Base-by-base conservation (phyloP, 2,113 vertebrate genomes). In the Lepidothrix coronata region DNA sequence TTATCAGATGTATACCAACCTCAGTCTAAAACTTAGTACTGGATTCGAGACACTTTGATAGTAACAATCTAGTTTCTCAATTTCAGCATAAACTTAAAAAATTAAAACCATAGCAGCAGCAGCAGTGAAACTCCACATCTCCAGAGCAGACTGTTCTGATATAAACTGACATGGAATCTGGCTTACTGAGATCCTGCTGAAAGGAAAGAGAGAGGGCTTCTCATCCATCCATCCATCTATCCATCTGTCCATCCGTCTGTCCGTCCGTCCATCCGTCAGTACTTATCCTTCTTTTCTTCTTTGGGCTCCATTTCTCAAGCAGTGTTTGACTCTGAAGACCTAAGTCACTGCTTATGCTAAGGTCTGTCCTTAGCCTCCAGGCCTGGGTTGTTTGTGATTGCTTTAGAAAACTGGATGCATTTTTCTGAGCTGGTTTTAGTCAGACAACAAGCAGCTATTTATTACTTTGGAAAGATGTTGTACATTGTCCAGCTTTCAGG, bases 361-460 rank as follows among this genome's bases (percentile, higher is more conserved):
- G 49, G 10, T 61, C 76, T 75, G 27, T 61, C 46, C 81, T 58
- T 39, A 65, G 48, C 37, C 52, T 95, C 14, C 46, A 52, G 52
- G 41, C 13, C 20, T 59, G 18, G 5, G 16, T 67, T 67, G 61
- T 61, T 33, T 77, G 35, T 28, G 52, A 77, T 59, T 84, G 22
- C 52, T 93, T 63, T 81, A 81, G 76, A 89, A 89, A 89, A 70
- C 10, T 35, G 51, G 35, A 70, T 70, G n/a, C 46, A 46, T 71
- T 88, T 87, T 94, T 79, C 59, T 43, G 46, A 93, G 17, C 43
- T 95, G 81, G 58, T 90, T 87, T 95, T 88, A 89, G 49, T 85
- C 66, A 88, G 85, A 88, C 55, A 44, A 35, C 6, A 24, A 57
- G 10, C 49, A 90, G 13, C 51, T 88, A 21, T 93, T 95, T 91